These are phyloP conservation scores for Listronotus oregonensis DNA, from an alignment of 1,140 invertebrate genomes.

Conservation along the genomic window DNA sequence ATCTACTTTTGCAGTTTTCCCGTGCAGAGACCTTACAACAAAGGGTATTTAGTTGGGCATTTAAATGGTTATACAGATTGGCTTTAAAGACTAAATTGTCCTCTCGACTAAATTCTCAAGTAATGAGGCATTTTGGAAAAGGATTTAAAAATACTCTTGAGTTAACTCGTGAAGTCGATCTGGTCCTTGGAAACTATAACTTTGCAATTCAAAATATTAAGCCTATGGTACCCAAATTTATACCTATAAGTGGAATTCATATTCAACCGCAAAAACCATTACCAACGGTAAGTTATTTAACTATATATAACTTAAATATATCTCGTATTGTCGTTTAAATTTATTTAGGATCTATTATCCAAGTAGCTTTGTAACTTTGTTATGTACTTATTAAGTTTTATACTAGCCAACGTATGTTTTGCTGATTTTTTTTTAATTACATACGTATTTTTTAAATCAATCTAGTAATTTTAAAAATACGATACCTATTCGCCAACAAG, in stretches of 20 bases:
- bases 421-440: too few species aligned
- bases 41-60: slow-evolving; percentile 23
- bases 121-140: slow-evolving; percentile 30
- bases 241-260: slow-evolving; percentile 60
- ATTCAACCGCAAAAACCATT: slow-evolving; percentile 52
- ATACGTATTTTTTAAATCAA: too few species aligned
- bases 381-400: too few species aligned
- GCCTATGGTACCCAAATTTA: slow-evolving; percentile 56
- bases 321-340: too few species aligned
- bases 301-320: too few species aligned
- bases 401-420: too few species aligned
- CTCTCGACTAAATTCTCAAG: background rate
- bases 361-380: too few species aligned
- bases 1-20: slow-evolving; percentile 26
- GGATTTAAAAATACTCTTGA: slow-evolving; percentile 19
- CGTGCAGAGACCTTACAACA: slow-evolving; percentile 22
- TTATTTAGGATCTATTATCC: too few species aligned
- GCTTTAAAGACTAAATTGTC: background rate
- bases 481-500: too few species aligned
- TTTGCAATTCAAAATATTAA: slow-evolving; percentile 55
- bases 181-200: slow-evolving; percentile 61
- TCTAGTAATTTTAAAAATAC: too few species aligned
- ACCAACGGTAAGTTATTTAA: slow-evolving; percentile 50
- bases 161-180: slow-evolving; percentile 54
- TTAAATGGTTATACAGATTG: slow-evolving; percentile 4